phyloP scores from a whole-genome alignment of 2,113 vertebrate species.

The Panurus biarmicus region DNA sequence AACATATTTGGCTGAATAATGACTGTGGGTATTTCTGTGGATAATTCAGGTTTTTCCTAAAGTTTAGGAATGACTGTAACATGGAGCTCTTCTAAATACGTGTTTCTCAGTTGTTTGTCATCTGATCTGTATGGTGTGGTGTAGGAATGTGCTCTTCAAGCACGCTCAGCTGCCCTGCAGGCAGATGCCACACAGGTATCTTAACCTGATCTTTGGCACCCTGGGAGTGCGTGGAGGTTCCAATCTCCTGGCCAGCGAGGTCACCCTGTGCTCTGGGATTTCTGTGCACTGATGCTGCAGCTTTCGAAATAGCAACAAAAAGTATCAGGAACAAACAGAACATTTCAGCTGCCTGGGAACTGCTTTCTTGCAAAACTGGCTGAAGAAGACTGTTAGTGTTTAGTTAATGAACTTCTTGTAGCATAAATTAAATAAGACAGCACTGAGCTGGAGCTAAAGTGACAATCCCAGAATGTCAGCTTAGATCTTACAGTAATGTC shows the following conservation, averaged over 20 bases:
- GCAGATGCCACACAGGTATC: background rate
- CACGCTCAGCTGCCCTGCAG: background rate
- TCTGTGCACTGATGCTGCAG: background rate
- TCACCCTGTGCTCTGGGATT: background rate
- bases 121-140: background rate
- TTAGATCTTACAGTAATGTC: background rate
- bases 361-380: conserved; percentile 1
- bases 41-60: background rate
- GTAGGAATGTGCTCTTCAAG: background rate
- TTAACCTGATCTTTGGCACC: background rate
- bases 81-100: background rate
- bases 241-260: background rate
- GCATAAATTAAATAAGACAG: background rate
- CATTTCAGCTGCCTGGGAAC: background rate
- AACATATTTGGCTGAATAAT: background rate
- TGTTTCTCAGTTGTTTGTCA: background rate
- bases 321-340: background rate
- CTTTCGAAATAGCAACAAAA: background rate
- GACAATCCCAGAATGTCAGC: background rate
- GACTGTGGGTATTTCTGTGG: background rate
- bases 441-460: background rate
- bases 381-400: background rate
- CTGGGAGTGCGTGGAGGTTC: background rate
- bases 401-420: background rate
- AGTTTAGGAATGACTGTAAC: background rate